These are phyloP conservation scores for Arion vulgaris DNA, from an alignment of 1,140 invertebrate species.

Conservation along the genomic window DNA sequence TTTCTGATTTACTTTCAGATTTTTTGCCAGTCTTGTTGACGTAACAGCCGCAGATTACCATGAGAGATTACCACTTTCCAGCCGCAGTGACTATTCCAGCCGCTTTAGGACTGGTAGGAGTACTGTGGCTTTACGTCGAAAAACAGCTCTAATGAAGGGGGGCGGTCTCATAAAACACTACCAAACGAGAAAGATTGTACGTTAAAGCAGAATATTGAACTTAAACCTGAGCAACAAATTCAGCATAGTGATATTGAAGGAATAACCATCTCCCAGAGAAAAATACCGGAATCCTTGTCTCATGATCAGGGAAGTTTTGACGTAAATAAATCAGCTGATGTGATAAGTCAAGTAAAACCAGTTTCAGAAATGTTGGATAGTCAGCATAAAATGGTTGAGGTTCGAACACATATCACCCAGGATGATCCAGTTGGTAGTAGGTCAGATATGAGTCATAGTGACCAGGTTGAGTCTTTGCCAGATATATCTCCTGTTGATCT, in stretches of 20 bases:
- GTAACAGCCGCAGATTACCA: neutral
- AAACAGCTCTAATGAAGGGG: neutral
- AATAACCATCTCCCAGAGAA: slow-evolving; percentile 12
- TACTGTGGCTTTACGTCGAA: slow-evolving; percentile 30
- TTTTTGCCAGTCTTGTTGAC: neutral
- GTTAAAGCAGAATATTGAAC: neutral
- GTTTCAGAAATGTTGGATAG: too few species aligned
- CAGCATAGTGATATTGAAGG: slow-evolving; percentile 12
- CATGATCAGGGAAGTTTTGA: slow-evolving; percentile 3
- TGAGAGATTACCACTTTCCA: slow-evolving; percentile 20
- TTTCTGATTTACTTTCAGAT: neutral
- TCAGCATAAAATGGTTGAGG: too few species aligned
- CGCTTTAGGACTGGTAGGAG: slow-evolving; percentile 14
- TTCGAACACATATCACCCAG: too few species aligned
- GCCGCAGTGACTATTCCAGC: slow-evolving; percentile 14
- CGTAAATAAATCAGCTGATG: neutral
- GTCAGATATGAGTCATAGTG: too few species aligned
- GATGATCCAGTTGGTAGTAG: too few species aligned
- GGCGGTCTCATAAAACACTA: neutral
- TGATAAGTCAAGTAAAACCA: too few species aligned
- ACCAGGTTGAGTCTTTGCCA: too few species aligned
- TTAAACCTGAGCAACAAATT: neutral
- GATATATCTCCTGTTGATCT: too few species aligned
- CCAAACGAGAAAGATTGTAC: neutral
- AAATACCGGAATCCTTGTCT: slow-evolving; percentile 18